Evolutionary conservation across 2,797 vertebrate species (phyloP).

Genomic region (Kryptopterus vitreolus): DNA sequence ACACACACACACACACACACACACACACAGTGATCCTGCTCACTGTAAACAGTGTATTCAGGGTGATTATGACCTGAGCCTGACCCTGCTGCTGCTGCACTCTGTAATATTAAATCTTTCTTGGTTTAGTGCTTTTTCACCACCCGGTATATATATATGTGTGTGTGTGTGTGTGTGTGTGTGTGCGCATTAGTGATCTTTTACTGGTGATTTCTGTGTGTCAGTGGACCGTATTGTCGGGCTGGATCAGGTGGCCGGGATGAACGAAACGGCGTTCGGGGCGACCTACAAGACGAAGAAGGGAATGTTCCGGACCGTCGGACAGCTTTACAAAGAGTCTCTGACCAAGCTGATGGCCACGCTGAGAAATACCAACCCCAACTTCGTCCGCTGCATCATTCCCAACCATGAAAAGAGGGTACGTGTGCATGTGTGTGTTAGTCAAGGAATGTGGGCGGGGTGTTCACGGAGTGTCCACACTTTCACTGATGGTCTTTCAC

Average conservation of each 20-base stretch:
- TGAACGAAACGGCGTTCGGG: conserved; percentile 94
- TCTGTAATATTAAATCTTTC: background rate
- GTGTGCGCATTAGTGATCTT: background rate
- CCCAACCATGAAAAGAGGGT: conserved; percentile 98
- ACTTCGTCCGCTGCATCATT: conserved; percentile 95
- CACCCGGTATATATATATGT: background rate
- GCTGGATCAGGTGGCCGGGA: conserved; percentile 94
- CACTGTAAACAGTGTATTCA: background rate
- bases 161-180: conserved; percentile 8
- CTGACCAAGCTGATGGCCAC: conserved; percentile 97
- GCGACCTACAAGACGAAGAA: conserved; percentile 97
- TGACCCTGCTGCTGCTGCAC: conserved; percentile 12
- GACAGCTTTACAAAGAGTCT: conserved; percentile 97
- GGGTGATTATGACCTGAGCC: background rate
- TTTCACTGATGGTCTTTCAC: background rate
- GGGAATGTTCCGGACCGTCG: conserved; percentile 96
- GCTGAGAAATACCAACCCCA: conserved; percentile 95
- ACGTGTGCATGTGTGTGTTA: conserved; percentile 2
- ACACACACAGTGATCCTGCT: too few relatives aligned
- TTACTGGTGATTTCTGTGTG: background rate
- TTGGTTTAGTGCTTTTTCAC: background rate
- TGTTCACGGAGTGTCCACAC: too few relatives aligned
- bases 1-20: too few relatives aligned
- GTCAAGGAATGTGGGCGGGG: too few relatives aligned
- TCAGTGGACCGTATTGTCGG: conserved; percentile 96